phyloP scores from a whole-genome alignment of 2,113 vertebrate species.

The Shinisaurus crocodilurus region DNA sequence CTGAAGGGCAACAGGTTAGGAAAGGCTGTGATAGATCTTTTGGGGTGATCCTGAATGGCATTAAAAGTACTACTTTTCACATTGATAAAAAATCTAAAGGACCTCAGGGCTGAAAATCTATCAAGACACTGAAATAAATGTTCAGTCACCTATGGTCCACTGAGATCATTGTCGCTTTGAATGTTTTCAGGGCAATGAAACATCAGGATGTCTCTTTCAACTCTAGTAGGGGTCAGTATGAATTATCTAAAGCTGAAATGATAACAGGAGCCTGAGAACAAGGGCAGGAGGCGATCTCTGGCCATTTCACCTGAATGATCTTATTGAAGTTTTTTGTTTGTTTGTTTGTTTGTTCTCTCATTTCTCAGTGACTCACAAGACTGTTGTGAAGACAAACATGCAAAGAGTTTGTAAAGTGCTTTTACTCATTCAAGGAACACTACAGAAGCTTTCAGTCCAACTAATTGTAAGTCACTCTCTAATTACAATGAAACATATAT shows the following conservation, averaged over 20 bases:
- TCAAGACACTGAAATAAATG: neutral
- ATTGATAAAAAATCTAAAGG: neutral
- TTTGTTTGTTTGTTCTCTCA: neutral
- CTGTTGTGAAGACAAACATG: neutral
- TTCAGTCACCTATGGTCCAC: neutral
- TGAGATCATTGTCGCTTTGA: neutral
- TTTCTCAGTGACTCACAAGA: neutral
- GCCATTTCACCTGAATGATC: conserved; percentile 19
- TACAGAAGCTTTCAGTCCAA: neutral
- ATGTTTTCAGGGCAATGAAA: conserved; percentile 32
- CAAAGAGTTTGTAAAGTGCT: neutral
- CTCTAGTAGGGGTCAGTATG: conserved; percentile 23
- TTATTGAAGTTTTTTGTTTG: neutral
- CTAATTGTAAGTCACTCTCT: neutral
- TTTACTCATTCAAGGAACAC: neutral
- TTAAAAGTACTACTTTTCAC: neutral
- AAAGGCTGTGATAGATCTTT: no score
- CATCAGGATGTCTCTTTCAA: conserved; percentile 38
- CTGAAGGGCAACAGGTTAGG: no score
- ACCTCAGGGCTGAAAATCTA: neutral
- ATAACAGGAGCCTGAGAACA: conserved; percentile 48
- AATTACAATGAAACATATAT: neutral
- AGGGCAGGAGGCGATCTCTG: conserved; percentile 54
- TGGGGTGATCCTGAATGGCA: neutral
- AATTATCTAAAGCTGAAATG: conserved; percentile 32